Conservation (phyloP, 2,113 vertebrate genomes). For the Atractosteus spatula region DNA sequence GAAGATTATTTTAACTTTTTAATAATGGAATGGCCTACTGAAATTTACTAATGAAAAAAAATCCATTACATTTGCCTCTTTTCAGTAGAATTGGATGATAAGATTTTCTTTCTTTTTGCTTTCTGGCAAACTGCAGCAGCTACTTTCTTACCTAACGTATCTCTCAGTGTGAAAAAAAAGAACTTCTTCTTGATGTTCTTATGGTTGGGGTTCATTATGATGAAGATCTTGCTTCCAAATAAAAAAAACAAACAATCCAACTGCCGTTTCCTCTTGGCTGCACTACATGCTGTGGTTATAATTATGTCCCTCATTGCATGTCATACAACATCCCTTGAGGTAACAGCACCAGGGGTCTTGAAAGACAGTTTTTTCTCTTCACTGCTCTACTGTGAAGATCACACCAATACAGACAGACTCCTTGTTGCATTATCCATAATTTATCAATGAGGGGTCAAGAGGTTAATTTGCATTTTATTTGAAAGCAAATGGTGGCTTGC, state of each 20-base stretch:
- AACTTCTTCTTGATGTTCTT: background rate
- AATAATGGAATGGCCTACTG: too few species aligned
- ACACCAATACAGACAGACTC: background rate
- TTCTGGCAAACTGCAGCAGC: too few species aligned
- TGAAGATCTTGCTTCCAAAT: too few species aligned
- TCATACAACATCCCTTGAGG: background rate
- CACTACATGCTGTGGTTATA: background rate
- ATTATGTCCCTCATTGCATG: slow-evolving; percentile 7
- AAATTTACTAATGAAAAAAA: too few species aligned
- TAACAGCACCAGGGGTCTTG: background rate
- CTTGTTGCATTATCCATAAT: slow-evolving; percentile 12
- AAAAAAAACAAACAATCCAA: too few species aligned
- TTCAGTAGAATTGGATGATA: too few species aligned
- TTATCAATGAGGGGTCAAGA: slow-evolving; percentile 17
- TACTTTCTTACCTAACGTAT: background rate
- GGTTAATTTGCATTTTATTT: slow-evolving; percentile 20
- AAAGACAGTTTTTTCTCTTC: background rate
- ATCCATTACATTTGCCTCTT: too few species aligned
- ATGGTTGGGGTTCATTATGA: background rate
- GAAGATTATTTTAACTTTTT: too few species aligned
- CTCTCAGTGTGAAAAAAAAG: slow-evolving; percentile 5
- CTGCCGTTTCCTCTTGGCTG: background rate
- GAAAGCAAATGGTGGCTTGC: slow-evolving; percentile 11
- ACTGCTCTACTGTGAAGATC: slow-evolving; percentile 5
- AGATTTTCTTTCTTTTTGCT: too few species aligned